Evolutionary conservation across 2,797 vertebrate species (phyloP), one percentile per base, ranked within the genome.

Genomic region (Lithobates pipiens): DNA sequence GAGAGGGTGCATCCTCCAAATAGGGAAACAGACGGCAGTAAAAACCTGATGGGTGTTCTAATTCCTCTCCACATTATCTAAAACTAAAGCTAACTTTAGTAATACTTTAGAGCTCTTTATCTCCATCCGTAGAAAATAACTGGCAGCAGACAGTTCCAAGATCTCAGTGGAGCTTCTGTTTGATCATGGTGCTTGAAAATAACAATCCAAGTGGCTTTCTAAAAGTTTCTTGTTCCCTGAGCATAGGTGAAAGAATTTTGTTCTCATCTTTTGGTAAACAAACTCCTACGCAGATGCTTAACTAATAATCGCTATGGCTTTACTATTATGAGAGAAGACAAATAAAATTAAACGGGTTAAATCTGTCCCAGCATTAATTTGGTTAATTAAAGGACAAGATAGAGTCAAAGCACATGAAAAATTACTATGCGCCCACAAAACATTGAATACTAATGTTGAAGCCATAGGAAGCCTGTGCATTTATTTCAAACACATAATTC

Each of bases 401-500:
- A 78, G 44, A 42, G 82, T 78, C 57, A 83, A 83, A 79, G 85
- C 44, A 75, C 44, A 61, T 83, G 69, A 87, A 79, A 76, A 83
- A 87, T 87, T 74, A 79, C 85, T 39, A 36, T 36, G 80, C 80
- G 36, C 29, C 76, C 61, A 42, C 29, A 76, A 83, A 83, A 79
- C 80, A 70, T 69, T 70, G 85, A 68, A 79, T 87, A 27, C 39
- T 87, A 83, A 87, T 83, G 70, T 25, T 65, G 78, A 77, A 87
- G 74, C 81, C 80, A 83, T 83, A 87, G 69, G 85, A 82, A 79
- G 69, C 71, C 57, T 36, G 44, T 83, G 85, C 79, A 83, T 83
- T 87, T 87, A 79, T 87, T 83, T 83, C 85, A 74, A 78, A 87
- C 85, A 87, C 85, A 83, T 87, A 78, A 87, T 83, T 87, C 85